phyloP scores from a whole-genome alignment of 2,888 invertebrate species.

The Pyralis farinalis region DNA sequence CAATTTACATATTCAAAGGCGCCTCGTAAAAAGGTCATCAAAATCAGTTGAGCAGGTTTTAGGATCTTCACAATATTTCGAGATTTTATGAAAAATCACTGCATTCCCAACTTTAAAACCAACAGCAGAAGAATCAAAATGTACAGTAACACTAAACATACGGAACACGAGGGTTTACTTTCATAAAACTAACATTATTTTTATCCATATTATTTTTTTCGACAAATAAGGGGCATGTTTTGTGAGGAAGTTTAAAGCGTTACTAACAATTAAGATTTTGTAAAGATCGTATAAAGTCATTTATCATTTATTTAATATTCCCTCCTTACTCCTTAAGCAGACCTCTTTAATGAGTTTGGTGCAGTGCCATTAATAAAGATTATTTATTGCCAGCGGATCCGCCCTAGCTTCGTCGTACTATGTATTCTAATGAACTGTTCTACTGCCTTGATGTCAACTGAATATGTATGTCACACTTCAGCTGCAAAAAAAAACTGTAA shows the following conservation, averaged over 20 bases:
- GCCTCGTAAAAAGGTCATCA: constrained; percentile 17
- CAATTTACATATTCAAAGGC: constrained; percentile 23
- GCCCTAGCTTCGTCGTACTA: no score
- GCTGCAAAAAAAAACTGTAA: no score
- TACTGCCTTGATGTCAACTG: no score
- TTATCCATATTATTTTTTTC: background rate
- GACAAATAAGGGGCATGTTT: background rate
- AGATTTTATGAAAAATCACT: background rate
- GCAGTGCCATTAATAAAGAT: no score
- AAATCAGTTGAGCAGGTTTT: constrained; percentile 12
- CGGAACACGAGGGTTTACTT: constrained; percentile 1
- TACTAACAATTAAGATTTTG: no score
- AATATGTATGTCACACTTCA: no score
- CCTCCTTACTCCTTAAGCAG: no score
- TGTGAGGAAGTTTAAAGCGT: background rate
- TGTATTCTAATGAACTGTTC: no score
- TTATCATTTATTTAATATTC: no score
- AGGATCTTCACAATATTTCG: background rate
- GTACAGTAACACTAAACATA: background rate
- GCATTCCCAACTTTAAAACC: background rate
- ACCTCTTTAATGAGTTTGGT: no score
- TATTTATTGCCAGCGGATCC: no score
- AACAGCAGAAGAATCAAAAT: background rate
- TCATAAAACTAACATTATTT: constrained; percentile 1
- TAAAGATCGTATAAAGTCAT: no score